Evolutionary conservation across 2,797 vertebrate genomes (phyloP), one percentile per base, ranked within the genome.

Genomic region (Pteronotus mesoamericanus): DNA sequence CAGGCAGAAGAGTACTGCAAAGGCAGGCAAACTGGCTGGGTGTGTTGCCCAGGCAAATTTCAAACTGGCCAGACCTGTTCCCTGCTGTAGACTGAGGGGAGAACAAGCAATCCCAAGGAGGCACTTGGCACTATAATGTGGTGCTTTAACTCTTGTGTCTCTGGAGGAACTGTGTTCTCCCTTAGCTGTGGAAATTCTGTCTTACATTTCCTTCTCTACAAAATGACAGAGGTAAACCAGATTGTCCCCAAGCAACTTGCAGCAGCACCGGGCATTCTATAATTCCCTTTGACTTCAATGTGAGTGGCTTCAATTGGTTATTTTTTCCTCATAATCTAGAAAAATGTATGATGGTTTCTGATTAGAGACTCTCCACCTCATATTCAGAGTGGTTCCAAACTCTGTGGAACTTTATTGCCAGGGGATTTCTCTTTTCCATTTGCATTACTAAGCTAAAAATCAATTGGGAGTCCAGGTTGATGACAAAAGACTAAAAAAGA

Each of bases 31-130:
- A 66, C 55, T 37, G 72, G 93, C 57, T 88, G 57, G 32, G 44
- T 59, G 34, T 91, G 55, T 44, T 94, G 93, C 91, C 80, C 55
- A 48, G 94, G 83, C 95, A 94, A 61, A 96, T 97, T 95, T 97
- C 57, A 97, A 96, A 96, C 96, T 94, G 94, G 96, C 94, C n/a
- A 0, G 22, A 97, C 97, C 96, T 61, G 97, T 98, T 97, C 42
- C 29, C 75, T 57, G 59, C 21, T 55, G 0, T 29, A 86, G 21
- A 59, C 55, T 9, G 69, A 93, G 12, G 34, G 48, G 55, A 91
- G 26, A 84, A 21, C 55, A 6, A 12, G 34, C 44, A 9, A 16
- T 46, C 21, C 37, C 53, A 57, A 29, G 61, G 57, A 91, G 39
- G 57, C 37, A 24, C 44, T 86, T 53, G 61, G 59, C 53, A n/a